Evolutionary conservation across 2,113 vertebrate genomes (phyloP), one percentile per base, ranked within the genome.

Genomic region (Antigone vipio): DNA sequence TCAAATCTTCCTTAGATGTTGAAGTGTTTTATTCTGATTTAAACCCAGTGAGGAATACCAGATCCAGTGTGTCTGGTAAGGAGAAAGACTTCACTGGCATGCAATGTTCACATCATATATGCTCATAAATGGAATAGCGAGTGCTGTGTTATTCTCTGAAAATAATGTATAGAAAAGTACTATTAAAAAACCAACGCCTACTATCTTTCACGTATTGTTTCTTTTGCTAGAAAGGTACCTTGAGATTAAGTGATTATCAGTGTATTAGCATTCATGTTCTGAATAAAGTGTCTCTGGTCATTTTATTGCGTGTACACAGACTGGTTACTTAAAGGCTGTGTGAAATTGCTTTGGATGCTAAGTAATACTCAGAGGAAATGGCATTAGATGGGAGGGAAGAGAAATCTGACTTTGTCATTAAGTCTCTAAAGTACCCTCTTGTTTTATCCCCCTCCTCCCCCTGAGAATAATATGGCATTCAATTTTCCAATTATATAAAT

Each of bases 401-500:
- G 89, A 85, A 96, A 88, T 44, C 83, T 44, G 77, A 89, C 82
- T 91, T 92, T 80, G 77, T 72, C n/a, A 80, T 94, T 93, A 97
- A 88, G 81, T 66, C 68, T n/a, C 38, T 74, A 17, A 73, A 95
- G 60, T 32, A 29, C 18, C 42, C 64, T 38, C 34, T 29, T 75
- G 49, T 56, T 85, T 73, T 52, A 52, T 59, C 59, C 42, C 77
- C 55, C 34, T n/a, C 75, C 34, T n/a, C 19, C 45, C n/a, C 45
- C 35, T 0, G 15, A 74, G 55, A 73, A 67, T 49, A 67, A 59
- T 29, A 49, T 2, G n/a, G 52, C 86, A 75, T 19, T 34, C 88
- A 66, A 19, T 95, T 97, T 97, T 96, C 96, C 81, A 94, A 53
- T 95, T 93, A 72, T 4, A 93, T 40, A 88, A 95, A 95, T 79